These are phyloP conservation scores for Chrysemys picta DNA, from an alignment of 2,113 vertebrate species.

Conservation along the genomic window DNA sequence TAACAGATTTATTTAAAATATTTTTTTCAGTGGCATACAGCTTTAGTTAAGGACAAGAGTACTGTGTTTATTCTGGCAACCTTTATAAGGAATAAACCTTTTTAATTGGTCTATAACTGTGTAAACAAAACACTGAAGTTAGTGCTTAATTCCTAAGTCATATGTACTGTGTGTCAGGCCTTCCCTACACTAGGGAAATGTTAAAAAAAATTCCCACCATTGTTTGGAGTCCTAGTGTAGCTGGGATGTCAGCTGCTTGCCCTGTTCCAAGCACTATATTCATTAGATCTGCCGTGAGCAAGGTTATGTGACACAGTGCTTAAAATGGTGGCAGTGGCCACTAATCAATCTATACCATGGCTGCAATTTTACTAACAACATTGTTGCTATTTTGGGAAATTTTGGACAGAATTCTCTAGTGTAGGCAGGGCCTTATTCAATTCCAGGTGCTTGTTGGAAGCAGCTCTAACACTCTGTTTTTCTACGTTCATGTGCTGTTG, in stretches of 20 bases:
- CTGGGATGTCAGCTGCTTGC: rapidly evolving
- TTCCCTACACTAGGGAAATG: rapidly evolving
- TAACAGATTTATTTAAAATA: conserved; percentile 33
- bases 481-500: not conserved
- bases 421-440: not conserved
- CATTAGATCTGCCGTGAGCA: not conserved
- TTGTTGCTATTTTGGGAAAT: not conserved
- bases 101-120: conserved; percentile 6
- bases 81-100: conserved; percentile 42
- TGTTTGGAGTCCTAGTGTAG: not conserved
- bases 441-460: not conserved
- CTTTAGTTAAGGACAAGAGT: conserved; percentile 45
- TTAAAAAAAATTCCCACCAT: rapidly evolving
- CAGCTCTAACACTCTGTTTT: not conserved
- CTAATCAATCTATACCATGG: rapidly evolving
- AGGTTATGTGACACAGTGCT: rapidly evolving
- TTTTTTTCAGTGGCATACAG: conserved; percentile 11
- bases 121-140: not conserved
- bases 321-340: not conserved
- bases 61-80: conserved; percentile 59
- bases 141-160: not conserved
- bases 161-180: not conserved
- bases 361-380: not conserved
- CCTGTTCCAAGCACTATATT: rapidly evolving
- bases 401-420: not conserved